Evolutionary conservation across 2,888 invertebrate species (phyloP).

Genomic region (Ormyrus rosae): DNA sequence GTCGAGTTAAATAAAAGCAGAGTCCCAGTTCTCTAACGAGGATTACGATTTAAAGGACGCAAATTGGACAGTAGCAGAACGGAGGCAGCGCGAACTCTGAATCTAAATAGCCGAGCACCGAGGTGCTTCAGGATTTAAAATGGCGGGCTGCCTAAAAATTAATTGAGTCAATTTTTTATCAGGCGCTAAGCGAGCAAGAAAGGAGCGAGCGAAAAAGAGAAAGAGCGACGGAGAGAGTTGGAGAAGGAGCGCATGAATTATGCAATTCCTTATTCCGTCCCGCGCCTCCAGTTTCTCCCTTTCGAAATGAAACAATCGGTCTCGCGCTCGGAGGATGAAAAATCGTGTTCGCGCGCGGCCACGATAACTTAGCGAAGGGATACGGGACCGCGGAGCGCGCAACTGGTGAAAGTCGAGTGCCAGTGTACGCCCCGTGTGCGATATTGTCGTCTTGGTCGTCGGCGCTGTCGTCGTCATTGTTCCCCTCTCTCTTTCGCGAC

Average conservation of each 20-base stretch:
- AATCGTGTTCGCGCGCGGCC: constrained; percentile 47
- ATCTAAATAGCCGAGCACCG: constrained; percentile 16
- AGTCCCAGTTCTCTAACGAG: constrained; percentile 3
- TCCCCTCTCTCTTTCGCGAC: constrained; percentile 52
- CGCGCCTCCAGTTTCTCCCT: constrained; percentile 4
- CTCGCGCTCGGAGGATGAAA: constrained; percentile 41
- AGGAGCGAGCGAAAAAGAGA: neutral
- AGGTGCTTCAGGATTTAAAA: constrained; percentile 24
- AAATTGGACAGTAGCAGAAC: constrained; percentile 32
- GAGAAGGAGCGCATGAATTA: constrained; percentile 49
- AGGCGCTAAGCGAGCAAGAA: neutral
- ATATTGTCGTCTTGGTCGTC: constrained; percentile 48
- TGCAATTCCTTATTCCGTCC: constrained; percentile 44
- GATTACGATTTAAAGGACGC: constrained; percentile 51
- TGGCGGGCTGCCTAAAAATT: constrained; percentile 38
- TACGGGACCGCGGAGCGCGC: constrained; percentile 22
- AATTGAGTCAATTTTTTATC: constrained; percentile 52
- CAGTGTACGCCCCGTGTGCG: neutral
- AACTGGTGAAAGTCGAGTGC: constrained; percentile 54
- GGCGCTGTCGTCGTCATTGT: constrained; percentile 13
- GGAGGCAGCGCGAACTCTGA: neutral
- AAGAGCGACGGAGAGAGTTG: neutral
- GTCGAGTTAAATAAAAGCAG: too few species aligned
- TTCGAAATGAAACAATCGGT: constrained; percentile 54
- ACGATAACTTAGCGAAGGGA: constrained; percentile 47